These are phyloP conservation scores for Puma concolor DNA, from an alignment of 2,113 vertebrate species.

Conservation along the genomic window DNA sequence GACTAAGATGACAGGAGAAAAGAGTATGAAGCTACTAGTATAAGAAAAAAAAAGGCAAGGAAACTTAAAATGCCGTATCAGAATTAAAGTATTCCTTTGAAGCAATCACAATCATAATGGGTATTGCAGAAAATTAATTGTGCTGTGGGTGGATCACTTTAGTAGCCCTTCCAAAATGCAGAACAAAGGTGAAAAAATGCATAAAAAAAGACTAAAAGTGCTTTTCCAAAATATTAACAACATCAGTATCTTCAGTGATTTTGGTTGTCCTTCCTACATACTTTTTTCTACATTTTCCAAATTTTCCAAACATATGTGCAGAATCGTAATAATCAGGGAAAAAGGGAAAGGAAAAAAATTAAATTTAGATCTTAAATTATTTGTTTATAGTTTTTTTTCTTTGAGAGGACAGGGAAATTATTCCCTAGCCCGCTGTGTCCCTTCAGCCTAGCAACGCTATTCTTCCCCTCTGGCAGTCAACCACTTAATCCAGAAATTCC, in stretches of 20 bases:
- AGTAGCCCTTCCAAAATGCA: not conserved
- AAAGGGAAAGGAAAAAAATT: not conserved
- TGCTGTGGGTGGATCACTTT: not conserved
- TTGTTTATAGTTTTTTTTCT: not conserved
- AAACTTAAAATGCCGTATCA: not conserved
- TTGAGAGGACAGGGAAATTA: not conserved
- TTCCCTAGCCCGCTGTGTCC: not conserved
- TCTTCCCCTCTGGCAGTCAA: not conserved
- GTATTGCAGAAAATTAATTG: constrained; percentile 2
- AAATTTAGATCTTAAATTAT: not conserved
- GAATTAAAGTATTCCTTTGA: constrained; percentile 11
- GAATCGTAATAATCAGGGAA: not conserved
- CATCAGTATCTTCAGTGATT: not conserved
- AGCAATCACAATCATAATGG: not conserved
- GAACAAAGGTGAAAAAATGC: not conserved
- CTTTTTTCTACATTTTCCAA: not conserved
- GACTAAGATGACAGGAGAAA: constrained; percentile 4
- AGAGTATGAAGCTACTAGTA: not conserved
- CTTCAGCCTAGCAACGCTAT: not conserved
- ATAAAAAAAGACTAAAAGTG: not conserved
- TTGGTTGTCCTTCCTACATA: not conserved
- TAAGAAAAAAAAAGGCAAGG: not conserved
- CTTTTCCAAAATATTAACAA: constrained; percentile 4
- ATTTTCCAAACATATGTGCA: not conserved
- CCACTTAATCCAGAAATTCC: not conserved